Percentiles rank a stretch among this genome's conserved stretches.
phyloP scores from a whole-genome alignment of 2,113 vertebrate species.

The Chrysochloris asiatica region DNA sequence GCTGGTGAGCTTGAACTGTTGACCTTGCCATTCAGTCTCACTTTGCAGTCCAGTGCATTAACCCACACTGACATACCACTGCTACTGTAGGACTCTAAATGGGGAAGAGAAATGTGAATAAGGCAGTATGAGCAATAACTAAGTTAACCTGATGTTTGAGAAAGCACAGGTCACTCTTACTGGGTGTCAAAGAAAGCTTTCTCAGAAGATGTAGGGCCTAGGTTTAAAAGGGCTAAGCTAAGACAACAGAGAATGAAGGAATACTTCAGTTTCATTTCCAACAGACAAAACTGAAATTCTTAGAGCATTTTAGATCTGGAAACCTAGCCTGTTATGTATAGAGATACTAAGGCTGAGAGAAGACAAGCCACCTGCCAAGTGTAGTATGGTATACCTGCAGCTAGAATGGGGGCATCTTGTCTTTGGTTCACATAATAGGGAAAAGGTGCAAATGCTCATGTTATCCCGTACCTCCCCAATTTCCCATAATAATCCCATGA shows the following conservation, averaged over 20 bases:
- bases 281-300: background rate
- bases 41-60: too few species aligned
- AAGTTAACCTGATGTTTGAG: background rate
- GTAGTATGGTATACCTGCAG: background rate
- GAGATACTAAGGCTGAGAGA: background rate
- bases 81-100: accelerated
- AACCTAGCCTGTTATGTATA: background rate
- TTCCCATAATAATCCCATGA: accelerated
- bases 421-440: background rate
- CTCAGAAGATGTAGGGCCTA: background rate
- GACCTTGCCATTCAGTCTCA: too few species aligned
- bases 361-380: background rate
- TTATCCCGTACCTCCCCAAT: accelerated
- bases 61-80: too few species aligned
- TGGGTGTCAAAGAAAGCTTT: background rate
- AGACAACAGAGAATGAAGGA: accelerated
- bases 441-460: accelerated
- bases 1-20: too few species aligned
- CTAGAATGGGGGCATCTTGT: background rate
- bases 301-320: background rate
- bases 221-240: background rate
- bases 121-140: background rate
- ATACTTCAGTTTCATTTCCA: too few species aligned
- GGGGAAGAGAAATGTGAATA: too few species aligned
- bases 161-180: background rate